These are phyloP conservation scores for Theretra japonica DNA, from an alignment of 2,888 invertebrate species.

Conservation along the genomic window DNA sequence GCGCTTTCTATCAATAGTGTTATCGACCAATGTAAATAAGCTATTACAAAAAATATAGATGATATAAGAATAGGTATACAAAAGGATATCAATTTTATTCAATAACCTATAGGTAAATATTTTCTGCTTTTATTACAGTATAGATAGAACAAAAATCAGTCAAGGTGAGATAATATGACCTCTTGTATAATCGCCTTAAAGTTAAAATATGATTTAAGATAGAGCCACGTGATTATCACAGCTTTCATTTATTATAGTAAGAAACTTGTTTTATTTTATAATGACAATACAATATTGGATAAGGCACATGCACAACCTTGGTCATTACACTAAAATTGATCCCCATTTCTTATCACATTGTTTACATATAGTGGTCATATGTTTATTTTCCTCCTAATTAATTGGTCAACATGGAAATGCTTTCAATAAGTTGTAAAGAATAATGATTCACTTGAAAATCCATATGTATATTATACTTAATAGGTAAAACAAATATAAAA, in stretches of 20 bases:
- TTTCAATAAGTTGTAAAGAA: not conserved
- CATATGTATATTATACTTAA: not conserved
- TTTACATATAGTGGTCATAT: not conserved
- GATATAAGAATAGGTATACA: too few species aligned
- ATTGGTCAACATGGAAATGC: not conserved
- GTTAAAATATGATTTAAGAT: constrained; percentile 39
- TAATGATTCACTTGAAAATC: not conserved
- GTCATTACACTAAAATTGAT: constrained; percentile 40
- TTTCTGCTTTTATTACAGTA: not conserved
- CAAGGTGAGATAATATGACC: constrained; percentile 49
- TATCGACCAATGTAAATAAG: too few species aligned
- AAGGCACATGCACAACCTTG: constrained; percentile 54
- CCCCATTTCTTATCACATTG: constrained; percentile 36
- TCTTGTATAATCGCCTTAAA: constrained; percentile 53
- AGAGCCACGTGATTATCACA: constrained; percentile 53
- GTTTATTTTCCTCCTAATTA: constrained; percentile 7
- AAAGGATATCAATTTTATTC: not conserved
- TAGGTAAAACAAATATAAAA: not conserved
- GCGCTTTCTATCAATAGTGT: too few species aligned
- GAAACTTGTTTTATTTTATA: constrained; percentile 22
- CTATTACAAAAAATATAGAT: too few species aligned
- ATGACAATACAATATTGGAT: constrained; percentile 33
- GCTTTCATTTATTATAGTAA: constrained; percentile 35
- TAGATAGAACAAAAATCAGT: constrained; percentile 2
- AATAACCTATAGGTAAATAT: constrained; percentile 2